A percentile compares a stretch with the other conserved stretches of the same genome.
Conservation (phyloP, 2,797 vertebrate genomes). For the Lithobates sylvaticus region DNA sequence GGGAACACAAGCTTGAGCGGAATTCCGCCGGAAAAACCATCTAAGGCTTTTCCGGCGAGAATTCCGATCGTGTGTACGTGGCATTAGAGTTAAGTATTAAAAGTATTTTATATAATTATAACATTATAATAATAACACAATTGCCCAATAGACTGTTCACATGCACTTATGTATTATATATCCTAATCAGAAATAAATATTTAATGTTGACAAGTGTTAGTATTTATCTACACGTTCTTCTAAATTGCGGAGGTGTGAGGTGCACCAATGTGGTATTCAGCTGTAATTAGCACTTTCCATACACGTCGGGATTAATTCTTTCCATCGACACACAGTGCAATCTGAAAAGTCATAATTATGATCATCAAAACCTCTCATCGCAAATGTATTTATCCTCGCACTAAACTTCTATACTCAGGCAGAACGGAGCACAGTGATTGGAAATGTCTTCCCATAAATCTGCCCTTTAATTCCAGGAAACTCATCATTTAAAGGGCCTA, state of each 20-base stretch:
- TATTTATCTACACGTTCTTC: conserved; percentile 1
- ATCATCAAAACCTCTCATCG: conserved; percentile 34
- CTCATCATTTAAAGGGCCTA: not conserved
- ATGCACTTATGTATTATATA: not conserved
- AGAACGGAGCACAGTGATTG: conserved; percentile 8
- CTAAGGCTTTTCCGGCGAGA: too few relatives aligned
- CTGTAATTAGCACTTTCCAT: conserved; percentile 27
- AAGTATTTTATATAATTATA: too few relatives aligned
- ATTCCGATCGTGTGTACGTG: too few relatives aligned
- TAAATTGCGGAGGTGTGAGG: conserved; percentile 3
- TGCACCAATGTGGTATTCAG: conserved; percentile 19
- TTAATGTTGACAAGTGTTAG: not conserved
- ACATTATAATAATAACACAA: not conserved
- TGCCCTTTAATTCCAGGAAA: not conserved
- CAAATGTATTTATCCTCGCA: conserved; percentile 17
- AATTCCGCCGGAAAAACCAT: too few relatives aligned
- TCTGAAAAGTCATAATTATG: conserved; percentile 26
- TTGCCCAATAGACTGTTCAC: not conserved
- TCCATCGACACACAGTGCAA: conserved; percentile 17
- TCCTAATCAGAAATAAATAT: not conserved
- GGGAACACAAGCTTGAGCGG: too few relatives aligned
- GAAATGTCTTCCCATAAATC: not conserved
- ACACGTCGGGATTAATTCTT: conserved; percentile 21
- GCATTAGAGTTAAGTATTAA: too few relatives aligned
- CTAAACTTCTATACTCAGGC: not conserved